Evolutionary conservation across 2,797 vertebrate genomes (phyloP).

Genomic region (Tarsius wallacei): DNA sequence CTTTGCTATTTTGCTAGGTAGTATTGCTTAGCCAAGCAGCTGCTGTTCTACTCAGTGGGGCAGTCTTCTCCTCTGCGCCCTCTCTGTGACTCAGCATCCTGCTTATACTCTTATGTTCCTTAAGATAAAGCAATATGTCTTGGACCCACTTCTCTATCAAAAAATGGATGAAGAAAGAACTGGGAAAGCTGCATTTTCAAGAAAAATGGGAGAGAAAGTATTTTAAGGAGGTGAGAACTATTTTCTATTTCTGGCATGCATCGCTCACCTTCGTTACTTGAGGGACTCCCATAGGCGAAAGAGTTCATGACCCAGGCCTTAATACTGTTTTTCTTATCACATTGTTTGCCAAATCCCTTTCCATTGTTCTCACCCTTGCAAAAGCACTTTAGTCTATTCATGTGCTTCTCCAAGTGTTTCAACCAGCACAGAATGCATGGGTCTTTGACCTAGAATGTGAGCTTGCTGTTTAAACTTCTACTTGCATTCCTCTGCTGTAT

Average conservation of each 20-base stretch:
- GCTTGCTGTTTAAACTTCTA: conserved; percentile 28
- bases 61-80: not conserved
- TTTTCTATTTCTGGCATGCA: not conserved
- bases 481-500: not conserved
- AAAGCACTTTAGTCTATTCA: not conserved
- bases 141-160: conserved; percentile 18
- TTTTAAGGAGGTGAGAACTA: not conserved
- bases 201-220: not conserved
- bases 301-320: conserved; percentile 17
- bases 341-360: not conserved
- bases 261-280: not conserved
- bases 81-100: not conserved
- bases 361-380: not conserved
- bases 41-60: not conserved
- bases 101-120: conserved; percentile 34
- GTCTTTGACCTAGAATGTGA: conserved; percentile 8
- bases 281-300: not conserved
- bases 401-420: conserved; percentile 11
- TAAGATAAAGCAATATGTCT: not conserved
- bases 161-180: not conserved
- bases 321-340: not conserved
- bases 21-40: not conserved
- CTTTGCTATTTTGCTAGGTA: not conserved
- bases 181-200: conserved; percentile 3
- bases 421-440: not conserved